These are phyloP conservation scores for Oegoconia quadripuncta DNA, from an alignment of 2,888 invertebrate species.

Conservation along the genomic window DNA sequence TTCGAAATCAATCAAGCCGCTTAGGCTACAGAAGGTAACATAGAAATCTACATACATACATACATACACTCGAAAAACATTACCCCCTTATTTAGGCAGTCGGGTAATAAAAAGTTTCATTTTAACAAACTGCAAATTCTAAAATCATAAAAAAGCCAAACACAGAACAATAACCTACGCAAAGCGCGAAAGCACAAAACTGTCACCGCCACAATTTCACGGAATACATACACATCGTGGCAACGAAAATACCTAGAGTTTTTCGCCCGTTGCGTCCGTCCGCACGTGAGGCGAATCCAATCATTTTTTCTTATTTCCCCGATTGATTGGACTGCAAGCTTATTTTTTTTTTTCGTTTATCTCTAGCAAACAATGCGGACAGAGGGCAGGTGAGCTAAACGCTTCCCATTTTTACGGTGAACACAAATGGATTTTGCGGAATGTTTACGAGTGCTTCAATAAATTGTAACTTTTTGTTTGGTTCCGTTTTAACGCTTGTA, in stretches of 20 bases:
- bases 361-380: slow-evolving; percentile 49
- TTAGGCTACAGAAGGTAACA: no score
- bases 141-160: neutral
- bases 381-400: slow-evolving; percentile 57
- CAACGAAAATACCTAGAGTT: slow-evolving; percentile 51
- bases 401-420: slow-evolving; percentile 35
- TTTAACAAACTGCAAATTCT: neutral
- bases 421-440: slow-evolving; percentile 25
- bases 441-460: slow-evolving; percentile 12
- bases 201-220: slow-evolving; percentile 27
- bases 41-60: no score
- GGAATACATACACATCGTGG: slow-evolving; percentile 44
- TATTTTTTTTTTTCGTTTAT: slow-evolving; percentile 58
- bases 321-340: slow-evolving; percentile 63
- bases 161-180: slow-evolving; percentile 4
- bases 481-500: neutral
- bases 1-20: no score
- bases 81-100: no score
- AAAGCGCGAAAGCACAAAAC: slow-evolving; percentile 30
- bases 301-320: slow-evolving; percentile 65
- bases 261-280: slow-evolving; percentile 40
- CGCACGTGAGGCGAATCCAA: slow-evolving; percentile 69
- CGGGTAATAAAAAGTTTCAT: no score
- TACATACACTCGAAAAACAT: no score
- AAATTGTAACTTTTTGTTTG: slow-evolving; percentile 8